These are phyloP conservation scores for Philereme transversata DNA, from an alignment of 2,888 invertebrate species.

Conservation along the genomic window DNA sequence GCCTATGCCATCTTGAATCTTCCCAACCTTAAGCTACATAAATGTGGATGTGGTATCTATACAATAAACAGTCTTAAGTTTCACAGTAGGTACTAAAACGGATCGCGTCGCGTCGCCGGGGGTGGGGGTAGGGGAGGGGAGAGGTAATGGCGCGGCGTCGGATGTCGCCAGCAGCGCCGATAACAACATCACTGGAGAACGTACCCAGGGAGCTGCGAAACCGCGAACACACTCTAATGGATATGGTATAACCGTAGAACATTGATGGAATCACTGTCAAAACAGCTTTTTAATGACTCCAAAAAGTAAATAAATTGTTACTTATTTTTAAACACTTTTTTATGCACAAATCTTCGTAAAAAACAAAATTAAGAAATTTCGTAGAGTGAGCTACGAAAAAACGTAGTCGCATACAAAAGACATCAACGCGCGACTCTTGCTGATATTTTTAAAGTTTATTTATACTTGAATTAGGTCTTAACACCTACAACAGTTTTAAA, in stretches of 20 bases:
- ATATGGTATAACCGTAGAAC: not conserved
- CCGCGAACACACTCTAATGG: not conserved
- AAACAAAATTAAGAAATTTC: not conserved
- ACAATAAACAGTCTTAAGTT: constrained; percentile 30
- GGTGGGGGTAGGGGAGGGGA: constrained; percentile 55
- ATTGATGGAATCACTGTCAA: not conserved
- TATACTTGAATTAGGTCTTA: too few species aligned
- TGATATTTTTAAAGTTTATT: too few species aligned
- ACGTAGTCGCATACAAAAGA: constrained; percentile 17
- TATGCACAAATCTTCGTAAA: not conserved
- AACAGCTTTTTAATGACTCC: not conserved
- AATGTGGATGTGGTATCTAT: not conserved
- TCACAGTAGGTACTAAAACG: constrained; percentile 35
- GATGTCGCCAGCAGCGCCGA: constrained; percentile 77
- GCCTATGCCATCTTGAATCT: too few species aligned
- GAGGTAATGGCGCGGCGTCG: constrained; percentile 77
- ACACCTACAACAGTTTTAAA: too few species aligned
- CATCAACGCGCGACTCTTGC: constrained; percentile 18
- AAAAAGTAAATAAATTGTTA: too few species aligned
- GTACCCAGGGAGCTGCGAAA: constrained; percentile 30
- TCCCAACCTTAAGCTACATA: too few species aligned
- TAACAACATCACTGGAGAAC: constrained; percentile 82
- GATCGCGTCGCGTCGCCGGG: constrained; percentile 42
- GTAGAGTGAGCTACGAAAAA: not conserved
- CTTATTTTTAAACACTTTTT: too few species aligned